These are phyloP conservation scores for Perognathus longimembris DNA, from an alignment of 2,113 vertebrate genomes.

Conservation along the genomic window DNA sequence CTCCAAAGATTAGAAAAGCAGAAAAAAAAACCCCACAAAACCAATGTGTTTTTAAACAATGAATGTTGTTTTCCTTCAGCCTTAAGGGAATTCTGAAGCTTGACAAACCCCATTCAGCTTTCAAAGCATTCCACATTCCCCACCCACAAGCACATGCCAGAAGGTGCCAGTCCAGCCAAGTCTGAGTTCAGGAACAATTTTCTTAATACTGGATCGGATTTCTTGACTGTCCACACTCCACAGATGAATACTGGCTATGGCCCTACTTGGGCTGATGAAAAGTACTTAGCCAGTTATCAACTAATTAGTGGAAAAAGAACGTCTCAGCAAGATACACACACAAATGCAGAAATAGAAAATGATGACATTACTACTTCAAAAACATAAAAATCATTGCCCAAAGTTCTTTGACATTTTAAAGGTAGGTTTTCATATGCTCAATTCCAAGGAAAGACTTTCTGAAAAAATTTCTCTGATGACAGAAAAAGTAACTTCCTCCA, in stretches of 20 bases:
- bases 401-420: slow-evolving; percentile 53
- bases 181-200: slow-evolving; percentile 66
- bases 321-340: slow-evolving; percentile 49
- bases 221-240: slow-evolving; percentile 50
- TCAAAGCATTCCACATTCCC: slow-evolving; percentile 84
- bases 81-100: slow-evolving; percentile 73
- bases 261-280: slow-evolving; percentile 54
- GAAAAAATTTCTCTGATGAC: slow-evolving; percentile 17
- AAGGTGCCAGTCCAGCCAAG: slow-evolving; percentile 74
- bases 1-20: slow-evolving; percentile 62
- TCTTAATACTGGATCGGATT: slow-evolving; percentile 68
- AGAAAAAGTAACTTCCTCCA: slow-evolving; percentile 40
- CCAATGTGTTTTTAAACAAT: slow-evolving; percentile 81
- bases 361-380: slow-evolving; percentile 3
- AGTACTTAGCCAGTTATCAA: slow-evolving; percentile 50
- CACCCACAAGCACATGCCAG: slow-evolving; percentile 83
- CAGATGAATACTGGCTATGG: slow-evolving; percentile 37
- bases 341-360: slow-evolving; percentile 50
- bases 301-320: slow-evolving; percentile 50
- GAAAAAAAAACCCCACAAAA: slow-evolving; percentile 62
- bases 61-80: slow-evolving; percentile 79
- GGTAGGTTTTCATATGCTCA: slow-evolving; percentile 13
- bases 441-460: slow-evolving; percentile 28
- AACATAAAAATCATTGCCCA: not conserved
- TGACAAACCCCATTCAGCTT: slow-evolving; percentile 77